A percentile compares a stretch with the other conserved stretches of the same genome.
These are phyloP conservation scores for Octonoba sinensis DNA, from an alignment of 2,888 invertebrate genomes.

Conservation along the genomic window DNA sequence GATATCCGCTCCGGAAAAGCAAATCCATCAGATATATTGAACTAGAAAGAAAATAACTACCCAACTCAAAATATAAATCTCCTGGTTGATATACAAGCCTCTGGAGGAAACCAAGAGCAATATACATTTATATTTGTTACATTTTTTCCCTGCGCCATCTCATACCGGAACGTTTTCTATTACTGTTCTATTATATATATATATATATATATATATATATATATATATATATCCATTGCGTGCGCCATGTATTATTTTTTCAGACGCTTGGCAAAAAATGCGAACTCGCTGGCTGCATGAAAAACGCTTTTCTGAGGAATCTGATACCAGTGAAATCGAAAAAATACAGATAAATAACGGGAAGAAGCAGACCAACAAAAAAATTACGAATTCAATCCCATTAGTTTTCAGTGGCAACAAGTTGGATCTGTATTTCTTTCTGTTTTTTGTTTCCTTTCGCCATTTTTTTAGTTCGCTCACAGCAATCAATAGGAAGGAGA, in stretches of 20 bases:
- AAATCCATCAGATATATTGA: too few relatives aligned
- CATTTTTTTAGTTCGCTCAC: conserved; percentile 1
- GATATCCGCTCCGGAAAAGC: too few relatives aligned
- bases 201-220: background rate
- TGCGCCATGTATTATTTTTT: background rate
- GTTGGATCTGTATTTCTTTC: conserved; percentile 20
- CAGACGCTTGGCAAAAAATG: conserved; percentile 1
- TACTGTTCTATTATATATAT: conserved; percentile 8
- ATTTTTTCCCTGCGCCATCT: too few relatives aligned
- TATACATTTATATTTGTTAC: too few relatives aligned
- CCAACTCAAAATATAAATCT: too few relatives aligned
- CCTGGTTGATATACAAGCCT: too few relatives aligned
- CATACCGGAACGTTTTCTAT: conserved; percentile 15
- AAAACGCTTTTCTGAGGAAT: conserved; percentile 19
- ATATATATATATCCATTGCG: background rate
- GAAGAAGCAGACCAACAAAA: conserved; percentile 19
- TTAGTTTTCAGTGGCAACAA: conserved; percentile 32
- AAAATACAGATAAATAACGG: conserved; percentile 21
- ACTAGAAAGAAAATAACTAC: too few relatives aligned
- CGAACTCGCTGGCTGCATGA: conserved; percentile 17
- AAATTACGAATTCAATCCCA: conserved; percentile 32
- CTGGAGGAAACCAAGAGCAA: too few relatives aligned
- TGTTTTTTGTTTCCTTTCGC: background rate
- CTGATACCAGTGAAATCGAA: conserved; percentile 12
- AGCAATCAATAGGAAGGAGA: conserved; percentile 14